These are phyloP conservation scores for Palythoa heliodiscus DNA, from an alignment of 92 coral and sea anemone species.

Conservation along the genomic window DNA sequence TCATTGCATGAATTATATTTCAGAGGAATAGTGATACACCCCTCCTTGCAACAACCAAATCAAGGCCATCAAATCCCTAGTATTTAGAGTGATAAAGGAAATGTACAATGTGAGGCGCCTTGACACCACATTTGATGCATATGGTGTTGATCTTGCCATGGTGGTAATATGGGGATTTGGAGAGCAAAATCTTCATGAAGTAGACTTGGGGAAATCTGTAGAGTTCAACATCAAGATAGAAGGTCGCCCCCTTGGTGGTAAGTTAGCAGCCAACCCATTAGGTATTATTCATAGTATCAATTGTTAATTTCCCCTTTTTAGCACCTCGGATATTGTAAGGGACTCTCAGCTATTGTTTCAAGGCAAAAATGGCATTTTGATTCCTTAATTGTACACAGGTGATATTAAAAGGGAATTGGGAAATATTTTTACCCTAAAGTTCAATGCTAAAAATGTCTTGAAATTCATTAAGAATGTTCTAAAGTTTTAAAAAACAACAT, in stretches of 20 bases:
- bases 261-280: background rate
- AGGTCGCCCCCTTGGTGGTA: conserved; percentile 3
- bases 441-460: too few species aligned
- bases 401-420: too few species aligned
- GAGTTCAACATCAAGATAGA: conserved; percentile 40
- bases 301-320: background rate
- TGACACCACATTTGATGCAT: conserved; percentile 39
- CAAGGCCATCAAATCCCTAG: conserved; percentile 25
- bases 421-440: too few species aligned
- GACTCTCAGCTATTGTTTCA: background rate
- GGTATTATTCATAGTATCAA: background rate
- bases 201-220: background rate
- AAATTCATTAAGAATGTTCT: too few species aligned
- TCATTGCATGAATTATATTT: background rate
- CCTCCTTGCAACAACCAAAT: conserved; percentile 26
- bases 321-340: background rate
- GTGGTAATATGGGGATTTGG: conserved; percentile 37
- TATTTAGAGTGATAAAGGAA: conserved; percentile 18
- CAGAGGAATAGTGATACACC: conserved; percentile 40
- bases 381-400: background rate
- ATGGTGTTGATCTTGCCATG: conserved; percentile 20
- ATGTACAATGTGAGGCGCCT: background rate
- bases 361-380: background rate
- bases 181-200: conserved; percentile 16
- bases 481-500: too few species aligned